A percentile compares a stretch with the other conserved stretches of the same genome.
phyloP scores from a whole-genome alignment of 1,140 invertebrate species.

The Drosophila kepulauana region DNA sequence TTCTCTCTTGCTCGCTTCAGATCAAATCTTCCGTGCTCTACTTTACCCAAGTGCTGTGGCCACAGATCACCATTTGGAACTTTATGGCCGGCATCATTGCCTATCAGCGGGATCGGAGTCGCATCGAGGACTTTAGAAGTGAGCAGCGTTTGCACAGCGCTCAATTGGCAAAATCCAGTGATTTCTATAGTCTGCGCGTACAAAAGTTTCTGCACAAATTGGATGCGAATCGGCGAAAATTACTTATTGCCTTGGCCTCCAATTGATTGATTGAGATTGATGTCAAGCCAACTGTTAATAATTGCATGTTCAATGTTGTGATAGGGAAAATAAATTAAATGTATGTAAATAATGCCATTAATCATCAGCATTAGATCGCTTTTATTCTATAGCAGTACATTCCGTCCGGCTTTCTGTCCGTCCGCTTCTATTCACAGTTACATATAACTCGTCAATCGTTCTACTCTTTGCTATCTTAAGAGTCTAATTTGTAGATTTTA shows the following conservation, averaged over 20 bases:
- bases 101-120: constrained; percentile 88
- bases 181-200: constrained; percentile 67
- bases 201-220: constrained; percentile 65
- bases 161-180: constrained; percentile 50
- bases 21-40: constrained; percentile 89
- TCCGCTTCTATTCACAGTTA: not conserved
- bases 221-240: constrained; percentile 60
- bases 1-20: constrained; percentile 85
- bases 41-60: constrained; percentile 95
- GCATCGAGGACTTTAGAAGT: constrained; percentile 46
- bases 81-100: constrained; percentile 93
- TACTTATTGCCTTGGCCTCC: constrained; percentile 56
- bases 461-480: too few species aligned
- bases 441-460: too few species aligned
- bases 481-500: too few species aligned
- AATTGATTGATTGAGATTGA: constrained; percentile 19
- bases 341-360: constrained; percentile 11
- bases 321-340: constrained; percentile 40
- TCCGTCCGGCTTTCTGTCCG: too few species aligned
- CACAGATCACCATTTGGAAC: constrained; percentile 97
- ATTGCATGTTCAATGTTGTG: constrained; percentile 21
- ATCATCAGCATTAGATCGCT: too few species aligned
- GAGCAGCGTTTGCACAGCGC: constrained; percentile 50
- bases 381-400: too few species aligned
- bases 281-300: too few species aligned